phyloP scores from a whole-genome alignment of 2,113 vertebrate species.

The Limanda limanda region DNA sequence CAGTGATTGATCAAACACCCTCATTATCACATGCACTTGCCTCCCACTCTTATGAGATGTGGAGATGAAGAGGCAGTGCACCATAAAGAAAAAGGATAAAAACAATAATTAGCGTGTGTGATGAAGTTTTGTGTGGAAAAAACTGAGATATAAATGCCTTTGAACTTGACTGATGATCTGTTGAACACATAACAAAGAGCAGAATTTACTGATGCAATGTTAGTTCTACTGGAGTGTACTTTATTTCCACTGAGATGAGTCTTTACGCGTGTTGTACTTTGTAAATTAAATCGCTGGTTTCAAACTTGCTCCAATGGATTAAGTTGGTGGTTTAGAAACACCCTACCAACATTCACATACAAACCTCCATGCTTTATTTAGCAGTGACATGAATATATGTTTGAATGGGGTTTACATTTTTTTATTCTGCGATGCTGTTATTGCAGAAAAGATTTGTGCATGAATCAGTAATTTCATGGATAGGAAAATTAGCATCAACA shows the following conservation, averaged over 20 bases:
- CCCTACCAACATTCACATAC: neutral
- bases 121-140: slow-evolving; percentile 4
- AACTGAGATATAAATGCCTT: neutral
- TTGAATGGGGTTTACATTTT: neutral
- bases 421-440: neutral
- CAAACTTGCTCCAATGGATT: neutral
- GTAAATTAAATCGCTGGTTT: neutral
- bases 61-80: slow-evolving; percentile 30
- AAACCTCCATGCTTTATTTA: too few relatives aligned
- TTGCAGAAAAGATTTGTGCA: neutral
- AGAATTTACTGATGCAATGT: neutral
- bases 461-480: neutral
- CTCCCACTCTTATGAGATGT: slow-evolving; percentile 36
- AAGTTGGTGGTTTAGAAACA: neutral
- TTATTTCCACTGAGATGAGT: neutral
- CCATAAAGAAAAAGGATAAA: slow-evolving; percentile 21
- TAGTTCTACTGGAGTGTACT: neutral
- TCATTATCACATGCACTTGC: slow-evolving; percentile 23
- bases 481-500: neutral
- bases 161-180: neutral
- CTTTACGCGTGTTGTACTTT: neutral
- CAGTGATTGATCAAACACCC: slow-evolving; percentile 33
- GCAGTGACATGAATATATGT: neutral
- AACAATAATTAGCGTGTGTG: slow-evolving; percentile 21
- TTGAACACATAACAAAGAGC: neutral